phyloP scores from a whole-genome alignment of 2,888 invertebrate genomes.

The Elegia similella region DNA sequence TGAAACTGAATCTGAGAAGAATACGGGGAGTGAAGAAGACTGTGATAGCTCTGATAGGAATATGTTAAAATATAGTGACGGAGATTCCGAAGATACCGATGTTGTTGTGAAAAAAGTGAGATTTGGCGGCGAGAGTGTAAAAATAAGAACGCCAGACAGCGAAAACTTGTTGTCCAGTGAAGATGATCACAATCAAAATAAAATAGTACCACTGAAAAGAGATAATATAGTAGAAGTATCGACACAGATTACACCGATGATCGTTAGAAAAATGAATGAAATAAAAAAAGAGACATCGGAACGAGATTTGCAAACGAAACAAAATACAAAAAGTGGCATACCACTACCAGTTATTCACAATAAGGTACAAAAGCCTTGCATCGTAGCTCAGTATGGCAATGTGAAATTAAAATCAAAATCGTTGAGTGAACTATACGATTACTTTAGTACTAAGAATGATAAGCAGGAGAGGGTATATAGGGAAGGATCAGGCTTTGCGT shows the following conservation, averaged over 20 bases:
- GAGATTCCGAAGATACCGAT: slow-evolving; percentile 82
- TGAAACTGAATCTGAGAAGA: slow-evolving; percentile 69
- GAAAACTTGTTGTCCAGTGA: slow-evolving; percentile 85
- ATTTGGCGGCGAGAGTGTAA: slow-evolving; percentile 93
- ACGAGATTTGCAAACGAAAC: slow-evolving; percentile 41
- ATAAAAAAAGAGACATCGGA: slow-evolving; percentile 55
- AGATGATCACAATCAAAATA: slow-evolving; percentile 61
- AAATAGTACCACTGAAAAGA: slow-evolving; percentile 30
- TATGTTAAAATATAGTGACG: slow-evolving; percentile 83
- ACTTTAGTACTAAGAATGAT: slow-evolving; percentile 68
- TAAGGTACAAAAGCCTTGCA: slow-evolving; percentile 43
- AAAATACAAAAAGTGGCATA: slow-evolving; percentile 62
- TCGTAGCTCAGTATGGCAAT: slow-evolving; percentile 46
- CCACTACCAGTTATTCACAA: slow-evolving; percentile 66
- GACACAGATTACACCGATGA: slow-evolving; percentile 43
- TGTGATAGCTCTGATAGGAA: slow-evolving; percentile 72
- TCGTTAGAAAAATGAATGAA: slow-evolving; percentile 58
- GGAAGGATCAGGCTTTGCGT: slow-evolving; percentile 57
- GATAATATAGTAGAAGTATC: slow-evolving; percentile 45
- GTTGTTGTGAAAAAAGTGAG: slow-evolving; percentile 86
- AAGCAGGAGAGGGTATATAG: slow-evolving; percentile 41
- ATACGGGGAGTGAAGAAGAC: slow-evolving; percentile 69
- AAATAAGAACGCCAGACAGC: slow-evolving; percentile 92
- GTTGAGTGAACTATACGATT: slow-evolving; percentile 72
- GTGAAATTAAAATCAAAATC: slow-evolving; percentile 74